Evolutionary conservation across 2,888 invertebrate genomes (phyloP).

Genomic region (Drosophila maculinotata): DNA sequence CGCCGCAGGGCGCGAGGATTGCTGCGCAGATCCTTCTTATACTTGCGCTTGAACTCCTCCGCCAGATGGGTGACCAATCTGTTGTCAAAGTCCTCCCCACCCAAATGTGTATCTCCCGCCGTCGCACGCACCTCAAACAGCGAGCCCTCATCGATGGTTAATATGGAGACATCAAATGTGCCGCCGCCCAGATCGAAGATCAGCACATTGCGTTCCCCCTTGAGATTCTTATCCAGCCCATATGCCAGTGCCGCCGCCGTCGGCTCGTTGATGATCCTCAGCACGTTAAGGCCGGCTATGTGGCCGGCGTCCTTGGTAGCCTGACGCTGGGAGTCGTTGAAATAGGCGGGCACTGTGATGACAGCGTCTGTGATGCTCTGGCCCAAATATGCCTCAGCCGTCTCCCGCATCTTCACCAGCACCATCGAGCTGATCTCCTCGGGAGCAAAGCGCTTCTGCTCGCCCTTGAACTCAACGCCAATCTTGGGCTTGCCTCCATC

Average conservation of each 20-base stretch:
- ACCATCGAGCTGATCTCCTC: constrained; percentile 98
- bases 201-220: constrained; percentile 34
- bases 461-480: constrained; percentile 94
- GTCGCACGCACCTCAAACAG: constrained; percentile 98
- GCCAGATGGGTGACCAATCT: constrained; percentile 33
- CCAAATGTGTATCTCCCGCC: constrained; percentile 97
- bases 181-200: constrained; percentile 86
- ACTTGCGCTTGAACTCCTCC: constrained; percentile 40
- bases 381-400: constrained; percentile 94
- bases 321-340: constrained; percentile 34
- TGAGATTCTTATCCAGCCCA: constrained; percentile 34
- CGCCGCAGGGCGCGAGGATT: constrained; percentile 89
- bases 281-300: constrained; percentile 32
- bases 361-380: constrained; percentile 93
- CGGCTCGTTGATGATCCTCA: constrained; percentile 35
- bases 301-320: constrained; percentile 33
- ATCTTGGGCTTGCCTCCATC: constrained; percentile 93
- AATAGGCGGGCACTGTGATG: constrained; percentile 92
- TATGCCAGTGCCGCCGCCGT: constrained; percentile 34
- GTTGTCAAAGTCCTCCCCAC: constrained; percentile 91
- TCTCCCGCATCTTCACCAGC: constrained; percentile 96
- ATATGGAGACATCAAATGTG: constrained; percentile 33
- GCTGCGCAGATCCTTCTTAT: constrained; percentile 88
- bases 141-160: constrained; percentile 89
- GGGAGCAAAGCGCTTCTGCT: constrained; percentile 93